Evolutionary conservation across 2,888 invertebrate genomes (phyloP).

Genomic region (Ecdyonurus torrentis): DNA sequence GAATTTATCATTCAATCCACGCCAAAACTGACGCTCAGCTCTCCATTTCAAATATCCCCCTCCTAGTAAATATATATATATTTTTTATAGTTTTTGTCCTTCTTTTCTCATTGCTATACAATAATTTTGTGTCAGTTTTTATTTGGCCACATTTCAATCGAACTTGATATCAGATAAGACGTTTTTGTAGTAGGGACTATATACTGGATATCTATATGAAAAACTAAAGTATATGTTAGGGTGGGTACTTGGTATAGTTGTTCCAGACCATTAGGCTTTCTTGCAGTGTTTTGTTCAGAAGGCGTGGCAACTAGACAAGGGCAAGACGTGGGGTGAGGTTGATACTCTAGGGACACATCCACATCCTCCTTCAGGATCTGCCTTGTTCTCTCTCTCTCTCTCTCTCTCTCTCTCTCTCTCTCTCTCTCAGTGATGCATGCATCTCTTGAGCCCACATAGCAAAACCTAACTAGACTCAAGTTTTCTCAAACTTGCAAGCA

Average conservation of each 20-base stretch:
- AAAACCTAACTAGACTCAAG: no score
- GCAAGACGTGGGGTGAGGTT: not conserved
- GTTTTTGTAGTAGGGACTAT: not conserved
- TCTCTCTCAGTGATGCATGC: not conserved
- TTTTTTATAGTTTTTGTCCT: no score
- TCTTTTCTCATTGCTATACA: not conserved
- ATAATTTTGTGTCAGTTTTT: not conserved
- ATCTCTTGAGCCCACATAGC: not conserved
- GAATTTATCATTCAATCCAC: no score
- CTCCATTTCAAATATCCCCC: no score
- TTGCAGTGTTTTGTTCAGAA: not conserved
- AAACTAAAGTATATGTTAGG: no score
- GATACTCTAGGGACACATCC: not conserved
- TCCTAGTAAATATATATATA: no score
- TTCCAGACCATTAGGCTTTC: not conserved
- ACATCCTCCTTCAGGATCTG: not conserved
- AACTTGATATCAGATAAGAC: not conserved
- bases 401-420: not conserved
- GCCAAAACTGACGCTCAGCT: no score
- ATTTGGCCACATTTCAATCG: not conserved
- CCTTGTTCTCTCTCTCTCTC: not conserved
- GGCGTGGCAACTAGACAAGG: not conserved
- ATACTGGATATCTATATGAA: no score
- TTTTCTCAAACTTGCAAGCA: not conserved
- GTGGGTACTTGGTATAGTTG: not conserved